phyloP scores from a whole-genome alignment of 2,888 invertebrate genomes.

The Diogma glabrata region DNA sequence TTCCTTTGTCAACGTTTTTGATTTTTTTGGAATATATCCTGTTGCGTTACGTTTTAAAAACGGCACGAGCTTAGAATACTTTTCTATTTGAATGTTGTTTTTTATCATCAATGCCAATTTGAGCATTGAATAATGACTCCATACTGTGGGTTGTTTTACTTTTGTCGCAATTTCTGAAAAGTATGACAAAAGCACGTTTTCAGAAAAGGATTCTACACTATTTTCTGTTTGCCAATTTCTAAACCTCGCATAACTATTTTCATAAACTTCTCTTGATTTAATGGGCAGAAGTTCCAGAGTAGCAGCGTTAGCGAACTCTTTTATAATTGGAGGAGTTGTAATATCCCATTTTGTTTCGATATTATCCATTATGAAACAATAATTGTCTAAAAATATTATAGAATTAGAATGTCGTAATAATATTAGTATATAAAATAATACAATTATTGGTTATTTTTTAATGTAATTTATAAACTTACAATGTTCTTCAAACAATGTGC shows the following conservation, averaged over 20 bases:
- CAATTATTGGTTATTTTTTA: too few species aligned
- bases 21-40: background rate
- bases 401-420: too few species aligned
- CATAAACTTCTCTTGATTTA: background rate
- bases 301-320: too few species aligned
- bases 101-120: background rate
- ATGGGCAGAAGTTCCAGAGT: too few species aligned
- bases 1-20: background rate
- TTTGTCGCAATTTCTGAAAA: background rate
- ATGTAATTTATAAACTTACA: too few species aligned
- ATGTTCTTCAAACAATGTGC: too few species aligned
- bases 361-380: too few species aligned
- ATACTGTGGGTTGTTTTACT: background rate
- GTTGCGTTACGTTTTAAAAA: background rate
- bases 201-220: background rate
- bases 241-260: background rate
- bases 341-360: too few species aligned
- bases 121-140: background rate
- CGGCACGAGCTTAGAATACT: background rate
- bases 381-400: too few species aligned
- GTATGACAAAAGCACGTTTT: background rate
- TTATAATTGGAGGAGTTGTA: too few species aligned
- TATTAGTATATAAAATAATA: too few species aligned
- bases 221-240: too few species aligned
- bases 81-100: background rate